Conservation (phyloP, 1,140 invertebrate species). For the Ptiloglossa arizonensis region DNA sequence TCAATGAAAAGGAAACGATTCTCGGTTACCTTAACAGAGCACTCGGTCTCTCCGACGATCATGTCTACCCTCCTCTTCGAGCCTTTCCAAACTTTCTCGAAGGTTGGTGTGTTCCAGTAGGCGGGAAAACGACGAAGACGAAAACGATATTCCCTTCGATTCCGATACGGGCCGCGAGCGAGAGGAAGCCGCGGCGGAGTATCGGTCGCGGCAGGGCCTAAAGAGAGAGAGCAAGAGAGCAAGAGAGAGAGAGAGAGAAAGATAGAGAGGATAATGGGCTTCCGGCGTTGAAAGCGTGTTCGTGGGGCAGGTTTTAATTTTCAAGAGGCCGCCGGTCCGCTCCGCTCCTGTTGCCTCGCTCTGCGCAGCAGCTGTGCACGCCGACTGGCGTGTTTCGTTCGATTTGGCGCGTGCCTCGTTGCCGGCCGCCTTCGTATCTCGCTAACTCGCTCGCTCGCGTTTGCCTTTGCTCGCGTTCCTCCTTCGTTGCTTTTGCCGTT, state of each 20-base stretch:
- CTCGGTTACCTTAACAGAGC: no score
- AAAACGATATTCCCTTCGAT: conserved; percentile 4
- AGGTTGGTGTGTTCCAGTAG: no score
- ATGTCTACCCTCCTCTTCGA: no score
- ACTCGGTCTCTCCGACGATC: no score
- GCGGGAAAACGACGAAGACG: not conserved
- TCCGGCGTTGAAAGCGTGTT: conserved; percentile 68
- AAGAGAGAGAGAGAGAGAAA: conserved; percentile 18
- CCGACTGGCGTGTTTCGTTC: conserved; percentile 70
- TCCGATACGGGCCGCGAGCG: conserved; percentile 29
- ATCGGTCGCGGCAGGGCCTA: not conserved
- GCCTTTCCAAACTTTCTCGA: no score
- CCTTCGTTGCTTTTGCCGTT: conserved; percentile 48
- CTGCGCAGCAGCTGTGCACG: conserved; percentile 69
- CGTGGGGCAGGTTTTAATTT: conserved; percentile 73
- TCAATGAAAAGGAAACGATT: no score
- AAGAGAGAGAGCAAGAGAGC: not conserved
- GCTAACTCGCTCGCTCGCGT: conserved; percentile 40
- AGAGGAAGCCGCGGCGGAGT: not conserved
- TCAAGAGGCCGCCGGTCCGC: conserved; percentile 58
- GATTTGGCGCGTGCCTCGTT: conserved; percentile 78
- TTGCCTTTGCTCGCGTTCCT: conserved; percentile 26
- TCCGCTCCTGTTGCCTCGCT: conserved; percentile 8
- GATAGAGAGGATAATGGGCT: conserved; percentile 66
- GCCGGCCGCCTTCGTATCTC: conserved; percentile 60